phyloP scores from a whole-genome alignment of 2,888 invertebrate species.

The Cancer borealis region DNA sequence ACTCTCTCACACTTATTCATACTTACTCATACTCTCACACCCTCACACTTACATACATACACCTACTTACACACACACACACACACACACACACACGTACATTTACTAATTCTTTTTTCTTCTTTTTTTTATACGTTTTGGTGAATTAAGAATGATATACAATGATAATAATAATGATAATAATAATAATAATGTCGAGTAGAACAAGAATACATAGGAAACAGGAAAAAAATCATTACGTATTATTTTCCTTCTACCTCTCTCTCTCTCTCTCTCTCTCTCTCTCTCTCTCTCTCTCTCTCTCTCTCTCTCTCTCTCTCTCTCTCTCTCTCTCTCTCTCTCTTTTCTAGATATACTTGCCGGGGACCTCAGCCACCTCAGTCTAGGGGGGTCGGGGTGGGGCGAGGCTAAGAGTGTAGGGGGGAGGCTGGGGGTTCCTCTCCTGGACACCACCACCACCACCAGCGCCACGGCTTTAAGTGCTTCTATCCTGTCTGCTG shows the following conservation, averaged over 20 bases:
- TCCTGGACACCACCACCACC: background rate
- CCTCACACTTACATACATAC: background rate
- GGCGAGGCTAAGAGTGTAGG: slow-evolving; percentile 26
- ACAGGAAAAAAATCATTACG: background rate
- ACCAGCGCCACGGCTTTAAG: slow-evolving; percentile 60
- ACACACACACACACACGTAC: background rate
- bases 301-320: slow-evolving; percentile 16
- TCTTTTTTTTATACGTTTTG: too few species aligned
- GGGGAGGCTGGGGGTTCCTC: background rate
- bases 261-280: slow-evolving; percentile 1
- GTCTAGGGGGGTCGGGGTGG: slow-evolving; percentile 33
- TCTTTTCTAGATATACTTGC: slow-evolving; percentile 46
- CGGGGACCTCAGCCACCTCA: slow-evolving; percentile 55
- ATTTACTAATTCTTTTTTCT: background rate
- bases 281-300: background rate
- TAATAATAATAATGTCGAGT: background rate
- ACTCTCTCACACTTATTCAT: background rate
- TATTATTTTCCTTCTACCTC: too few species aligned
- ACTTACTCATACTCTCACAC: background rate
- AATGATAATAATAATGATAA: background rate
- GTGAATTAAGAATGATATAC: too few species aligned
- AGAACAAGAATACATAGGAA: background rate
- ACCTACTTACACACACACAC: too few species aligned
- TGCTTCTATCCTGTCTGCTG: slow-evolving; percentile 61
- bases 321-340: slow-evolving; percentile 20